Evolutionary conservation across 2,797 vertebrate species (phyloP).

Genomic region (Tamandua tetradactyla): DNA sequence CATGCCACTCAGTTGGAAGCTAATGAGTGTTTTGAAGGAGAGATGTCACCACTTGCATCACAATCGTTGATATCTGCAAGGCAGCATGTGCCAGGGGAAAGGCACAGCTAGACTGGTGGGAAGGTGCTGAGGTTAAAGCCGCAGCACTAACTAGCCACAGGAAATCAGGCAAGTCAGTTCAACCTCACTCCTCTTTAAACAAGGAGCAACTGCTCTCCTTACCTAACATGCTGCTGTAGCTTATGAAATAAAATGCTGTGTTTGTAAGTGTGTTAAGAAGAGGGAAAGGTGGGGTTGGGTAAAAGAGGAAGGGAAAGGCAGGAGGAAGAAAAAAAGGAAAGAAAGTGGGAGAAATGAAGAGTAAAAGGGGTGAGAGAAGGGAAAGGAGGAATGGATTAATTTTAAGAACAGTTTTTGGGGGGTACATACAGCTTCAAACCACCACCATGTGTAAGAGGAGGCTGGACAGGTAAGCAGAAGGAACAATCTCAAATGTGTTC

Average conservation of each 20-base stretch:
- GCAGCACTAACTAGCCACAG: neutral
- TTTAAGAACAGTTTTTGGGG: too few relatives aligned
- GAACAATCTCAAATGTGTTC: neutral
- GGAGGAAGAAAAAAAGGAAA: neutral
- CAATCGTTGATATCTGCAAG: neutral
- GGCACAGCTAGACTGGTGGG: neutral
- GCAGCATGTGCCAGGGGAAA: neutral
- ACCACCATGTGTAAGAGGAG: neutral
- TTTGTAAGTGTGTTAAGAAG: neutral
- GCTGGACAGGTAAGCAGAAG: neutral
- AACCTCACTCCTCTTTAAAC: neutral
- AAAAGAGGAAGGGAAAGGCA: neutral
- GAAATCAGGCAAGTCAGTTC: neutral
- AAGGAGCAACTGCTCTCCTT: neutral
- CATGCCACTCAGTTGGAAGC: neutral
- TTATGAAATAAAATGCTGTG: neutral
- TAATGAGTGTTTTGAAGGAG: slow-evolving; percentile 1
- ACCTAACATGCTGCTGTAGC: neutral
- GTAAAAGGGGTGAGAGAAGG: neutral
- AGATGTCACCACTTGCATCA: neutral
- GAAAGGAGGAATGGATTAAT: too few relatives aligned
- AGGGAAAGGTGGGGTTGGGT: neutral
- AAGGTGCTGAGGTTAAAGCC: neutral
- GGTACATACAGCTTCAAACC: too few relatives aligned
- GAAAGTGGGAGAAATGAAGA: neutral